phyloP scores from a whole-genome alignment of 1,140 invertebrate genomes.

The Aphelenchoides fujianensis region DNA sequence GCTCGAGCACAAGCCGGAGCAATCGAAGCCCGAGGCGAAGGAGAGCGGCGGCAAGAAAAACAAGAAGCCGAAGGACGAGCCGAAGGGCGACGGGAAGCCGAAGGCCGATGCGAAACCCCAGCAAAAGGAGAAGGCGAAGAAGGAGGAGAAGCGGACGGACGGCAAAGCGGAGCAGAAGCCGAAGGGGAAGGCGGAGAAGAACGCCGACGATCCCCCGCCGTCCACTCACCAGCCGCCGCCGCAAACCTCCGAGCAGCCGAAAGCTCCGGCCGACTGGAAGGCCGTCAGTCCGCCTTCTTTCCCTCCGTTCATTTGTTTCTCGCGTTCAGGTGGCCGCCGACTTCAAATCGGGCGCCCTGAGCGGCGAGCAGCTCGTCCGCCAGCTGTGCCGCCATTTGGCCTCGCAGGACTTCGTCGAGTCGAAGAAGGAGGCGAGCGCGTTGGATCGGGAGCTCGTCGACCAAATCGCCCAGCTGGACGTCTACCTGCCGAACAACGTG shows the following conservation, averaged over 20 bases:
- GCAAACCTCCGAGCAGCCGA: too few relatives aligned
- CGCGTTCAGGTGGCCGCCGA: not conserved
- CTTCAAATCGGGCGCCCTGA: not conserved
- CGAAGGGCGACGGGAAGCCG: not conserved
- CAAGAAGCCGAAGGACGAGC: not conserved
- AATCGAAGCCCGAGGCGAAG: not conserved
- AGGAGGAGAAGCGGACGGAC: conserved; percentile 11
- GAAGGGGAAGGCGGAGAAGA: conserved; percentile 1
- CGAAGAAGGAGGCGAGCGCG: not conserved
- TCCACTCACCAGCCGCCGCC: too few relatives aligned
- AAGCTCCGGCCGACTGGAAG: too few relatives aligned
- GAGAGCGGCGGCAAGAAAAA: conserved; percentile 3
- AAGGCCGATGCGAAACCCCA: not conserved
- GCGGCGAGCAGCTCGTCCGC: not conserved
- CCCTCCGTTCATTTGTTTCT: not conserved
- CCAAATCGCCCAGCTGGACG: not conserved
- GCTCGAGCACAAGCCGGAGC: not conserved
- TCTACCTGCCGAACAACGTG: not conserved
- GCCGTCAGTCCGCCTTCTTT: too few relatives aligned
- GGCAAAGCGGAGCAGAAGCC: conserved; percentile 4
- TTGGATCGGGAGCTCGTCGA: not conserved
- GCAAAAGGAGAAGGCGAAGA: not conserved
- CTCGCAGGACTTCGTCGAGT: not conserved
- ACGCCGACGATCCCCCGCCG: too few relatives aligned
- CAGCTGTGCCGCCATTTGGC: not conserved